A percentile compares a stretch with the other conserved stretches of the same genome.
phyloP scores from a whole-genome alignment of 2,797 vertebrate genomes.

The Leptoclinus maculatus region DNA sequence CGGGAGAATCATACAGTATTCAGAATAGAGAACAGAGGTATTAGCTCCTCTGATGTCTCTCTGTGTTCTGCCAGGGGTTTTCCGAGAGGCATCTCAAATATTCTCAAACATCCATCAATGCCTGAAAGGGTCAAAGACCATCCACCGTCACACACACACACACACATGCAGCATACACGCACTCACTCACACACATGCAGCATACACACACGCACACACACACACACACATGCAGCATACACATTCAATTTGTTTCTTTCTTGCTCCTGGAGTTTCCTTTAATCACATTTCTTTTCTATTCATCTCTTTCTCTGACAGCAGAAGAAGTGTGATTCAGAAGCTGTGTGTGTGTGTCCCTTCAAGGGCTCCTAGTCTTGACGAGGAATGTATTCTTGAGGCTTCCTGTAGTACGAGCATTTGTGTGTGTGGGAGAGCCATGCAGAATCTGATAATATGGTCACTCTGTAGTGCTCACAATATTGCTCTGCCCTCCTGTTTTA shows the following conservation, averaged over 20 bases:
- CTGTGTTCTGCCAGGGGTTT: constrained; percentile 62
- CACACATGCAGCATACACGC: constrained; percentile 3
- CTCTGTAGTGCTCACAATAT: background rate
- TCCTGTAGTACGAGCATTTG: background rate
- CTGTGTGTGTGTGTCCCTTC: background rate
- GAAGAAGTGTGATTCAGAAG: constrained; percentile 5
- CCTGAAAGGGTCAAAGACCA: constrained; percentile 60
- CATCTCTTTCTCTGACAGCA: constrained; percentile 12
- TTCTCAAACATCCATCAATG: constrained; percentile 71
- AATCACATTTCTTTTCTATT: constrained; percentile 28
- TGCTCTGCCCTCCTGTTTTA: constrained; percentile 5
- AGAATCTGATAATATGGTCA: background rate
- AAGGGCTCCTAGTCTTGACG: background rate
- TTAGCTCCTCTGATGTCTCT: constrained; percentile 62
- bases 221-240: constrained; percentile 1
- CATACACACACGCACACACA: constrained; percentile 4
- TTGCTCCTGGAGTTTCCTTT: constrained; percentile 28
- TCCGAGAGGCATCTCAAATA: constrained; percentile 66
- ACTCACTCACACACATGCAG: background rate
- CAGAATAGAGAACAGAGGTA: constrained; percentile 60
- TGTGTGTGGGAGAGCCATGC: background rate
- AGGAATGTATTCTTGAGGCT: constrained; percentile 8
- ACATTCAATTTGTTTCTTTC: constrained; percentile 26
- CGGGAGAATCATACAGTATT: constrained; percentile 50
- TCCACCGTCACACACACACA: constrained; percentile 16